Percentiles rank a stretch among this genome's conserved stretches.
Conservation (phyloP, 1,140 invertebrate genomes). For the Philotrypesis tridentata region DNA sequence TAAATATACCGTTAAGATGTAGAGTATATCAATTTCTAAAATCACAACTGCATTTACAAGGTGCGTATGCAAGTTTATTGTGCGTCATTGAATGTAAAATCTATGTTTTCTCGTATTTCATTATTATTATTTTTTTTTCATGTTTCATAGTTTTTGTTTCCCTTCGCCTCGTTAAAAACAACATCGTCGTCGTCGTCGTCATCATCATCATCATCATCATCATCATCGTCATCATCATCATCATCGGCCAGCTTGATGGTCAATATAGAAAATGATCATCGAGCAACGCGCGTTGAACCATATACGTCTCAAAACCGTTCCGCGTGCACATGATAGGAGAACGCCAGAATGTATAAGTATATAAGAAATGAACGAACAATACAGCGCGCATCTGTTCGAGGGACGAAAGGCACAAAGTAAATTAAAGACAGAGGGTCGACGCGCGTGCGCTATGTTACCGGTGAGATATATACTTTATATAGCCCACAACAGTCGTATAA, state of each 20-base stretch:
- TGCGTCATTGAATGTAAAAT: slow-evolving; percentile 71
- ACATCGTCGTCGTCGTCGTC: neutral
- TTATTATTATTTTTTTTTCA: slow-evolving; percentile 38
- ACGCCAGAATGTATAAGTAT: neutral
- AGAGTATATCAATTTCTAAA: slow-evolving; percentile 57
- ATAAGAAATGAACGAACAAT: neutral
- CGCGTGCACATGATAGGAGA: neutral
- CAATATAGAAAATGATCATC: neutral
- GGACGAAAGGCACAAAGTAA: slow-evolving; percentile 70
- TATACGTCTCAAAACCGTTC: slow-evolving; percentile 16
- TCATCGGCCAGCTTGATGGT: neutral
- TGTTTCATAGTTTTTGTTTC: slow-evolving; percentile 39
- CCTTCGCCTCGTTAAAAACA: neutral
- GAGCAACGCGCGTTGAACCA: neutral
- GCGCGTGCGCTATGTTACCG: neutral
- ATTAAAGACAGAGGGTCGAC: slow-evolving; percentile 52
- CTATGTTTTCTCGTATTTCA: slow-evolving; percentile 44
- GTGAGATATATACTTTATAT: slow-evolving; percentile 5
- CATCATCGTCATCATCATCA: neutral
- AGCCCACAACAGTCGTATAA: slow-evolving; percentile 55
- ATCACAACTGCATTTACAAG: slow-evolving; percentile 73
- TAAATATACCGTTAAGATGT: slow-evolving; percentile 1
- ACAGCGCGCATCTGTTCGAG: slow-evolving; percentile 30
- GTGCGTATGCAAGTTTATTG: slow-evolving; percentile 73
- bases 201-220: neutral